Evolutionary conservation across 2,797 vertebrate genomes (phyloP).

Genomic region (Takifugu rubripes): DNA sequence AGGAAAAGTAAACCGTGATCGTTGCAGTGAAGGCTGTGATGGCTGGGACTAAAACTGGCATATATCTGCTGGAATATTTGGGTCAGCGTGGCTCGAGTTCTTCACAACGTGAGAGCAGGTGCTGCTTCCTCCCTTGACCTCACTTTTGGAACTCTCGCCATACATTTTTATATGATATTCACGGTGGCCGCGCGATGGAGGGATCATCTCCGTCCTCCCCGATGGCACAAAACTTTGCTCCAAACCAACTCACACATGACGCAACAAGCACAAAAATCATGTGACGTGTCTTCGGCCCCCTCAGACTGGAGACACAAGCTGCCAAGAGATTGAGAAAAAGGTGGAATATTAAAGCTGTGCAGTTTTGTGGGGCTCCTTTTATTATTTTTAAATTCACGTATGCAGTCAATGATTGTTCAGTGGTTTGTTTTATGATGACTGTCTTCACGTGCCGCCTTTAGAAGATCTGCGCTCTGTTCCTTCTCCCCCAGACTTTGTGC

Average conservation of each 20-base stretch:
- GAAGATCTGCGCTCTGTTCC: neutral
- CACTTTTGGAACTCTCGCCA: too few species aligned
- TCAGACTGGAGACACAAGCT: slow-evolving; percentile 15
- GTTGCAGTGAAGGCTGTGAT: too few species aligned
- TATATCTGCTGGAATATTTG: too few species aligned
- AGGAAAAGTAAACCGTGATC: too few species aligned
- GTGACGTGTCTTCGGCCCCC: slow-evolving; percentile 18
- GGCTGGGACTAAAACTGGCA: too few species aligned
- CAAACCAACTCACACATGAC: slow-evolving; percentile 24
- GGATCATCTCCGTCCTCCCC: slow-evolving; percentile 1
- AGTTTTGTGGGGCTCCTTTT: slow-evolving; percentile 49
- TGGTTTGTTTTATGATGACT: slow-evolving; percentile 23
- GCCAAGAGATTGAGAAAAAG: slow-evolving; percentile 20
- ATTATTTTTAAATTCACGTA: slow-evolving; percentile 39
- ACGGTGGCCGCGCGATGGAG: slow-evolving; percentile 5
- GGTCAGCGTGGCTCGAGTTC: too few species aligned
- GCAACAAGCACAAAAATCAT: slow-evolving; percentile 63
- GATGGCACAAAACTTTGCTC: slow-evolving; percentile 26
- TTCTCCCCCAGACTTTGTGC: neutral
- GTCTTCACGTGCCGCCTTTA: neutral
- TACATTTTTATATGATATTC: too few species aligned
- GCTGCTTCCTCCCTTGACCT: slow-evolving; percentile 6
- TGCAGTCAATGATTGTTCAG: slow-evolving; percentile 45
- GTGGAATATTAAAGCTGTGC: slow-evolving; percentile 38
- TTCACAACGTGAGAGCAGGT: too few species aligned